A percentile compares a stretch with the other conserved stretches of the same genome.
These are phyloP conservation scores for Pampusana beccarii DNA, from an alignment of 2,113 vertebrate species.

Conservation along the genomic window DNA sequence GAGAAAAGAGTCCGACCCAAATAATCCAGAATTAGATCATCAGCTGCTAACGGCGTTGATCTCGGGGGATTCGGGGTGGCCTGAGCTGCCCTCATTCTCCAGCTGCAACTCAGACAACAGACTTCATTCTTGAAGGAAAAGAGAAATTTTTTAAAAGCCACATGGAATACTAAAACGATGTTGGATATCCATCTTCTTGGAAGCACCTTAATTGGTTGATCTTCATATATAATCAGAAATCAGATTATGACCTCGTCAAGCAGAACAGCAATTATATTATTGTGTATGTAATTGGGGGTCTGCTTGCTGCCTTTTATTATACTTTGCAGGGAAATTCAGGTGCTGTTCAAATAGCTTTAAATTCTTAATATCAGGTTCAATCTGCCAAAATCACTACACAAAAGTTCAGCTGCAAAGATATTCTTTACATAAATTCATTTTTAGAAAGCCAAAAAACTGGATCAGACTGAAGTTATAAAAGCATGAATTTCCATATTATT, in stretches of 20 bases:
- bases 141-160: not conserved
- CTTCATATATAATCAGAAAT: not conserved
- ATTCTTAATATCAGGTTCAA: not conserved
- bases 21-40: conserved; percentile 58
- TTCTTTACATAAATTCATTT: not conserved
- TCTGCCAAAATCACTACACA: not conserved
- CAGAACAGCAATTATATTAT: not conserved
- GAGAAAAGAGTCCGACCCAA: conserved; percentile 50
- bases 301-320: not conserved
- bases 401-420: not conserved
- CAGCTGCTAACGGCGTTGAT: conserved; percentile 16
- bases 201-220: not conserved
- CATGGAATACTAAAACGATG: not conserved
- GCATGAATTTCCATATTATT: not conserved
- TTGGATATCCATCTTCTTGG: not conserved
- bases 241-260: not conserved
- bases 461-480: not conserved
- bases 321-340: not conserved
- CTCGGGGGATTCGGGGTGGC: conserved; percentile 41
- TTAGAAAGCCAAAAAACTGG: not conserved
- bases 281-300: not conserved
- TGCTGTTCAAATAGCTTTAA: not conserved
- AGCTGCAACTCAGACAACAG: conserved; percentile 8
- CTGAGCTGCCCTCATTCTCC: conserved; percentile 38
- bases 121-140: conserved; percentile 31